Evolutionary conservation across 2,797 vertebrate genomes (phyloP).

Genomic region (Myotis pilosus): DNA sequence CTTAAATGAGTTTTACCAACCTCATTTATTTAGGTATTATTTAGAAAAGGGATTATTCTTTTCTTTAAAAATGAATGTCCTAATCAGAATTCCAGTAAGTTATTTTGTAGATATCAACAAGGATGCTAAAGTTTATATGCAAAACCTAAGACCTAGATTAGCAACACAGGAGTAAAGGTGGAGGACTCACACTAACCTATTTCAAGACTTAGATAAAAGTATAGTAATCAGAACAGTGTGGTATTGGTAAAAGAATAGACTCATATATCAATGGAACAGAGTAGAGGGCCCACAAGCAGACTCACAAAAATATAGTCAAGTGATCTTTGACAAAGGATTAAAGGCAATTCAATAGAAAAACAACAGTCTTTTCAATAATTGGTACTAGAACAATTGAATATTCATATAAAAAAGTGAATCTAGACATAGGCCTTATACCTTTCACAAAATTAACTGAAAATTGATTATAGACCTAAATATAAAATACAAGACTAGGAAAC

Average conservation of each 20-base stretch:
- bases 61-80: not conserved
- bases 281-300: not conserved
- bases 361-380: not conserved
- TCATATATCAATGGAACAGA: not conserved
- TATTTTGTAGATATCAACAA: not conserved
- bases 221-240: not conserved
- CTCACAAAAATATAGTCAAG: not conserved
- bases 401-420: not conserved
- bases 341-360: not conserved
- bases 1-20: slow-evolving; percentile 4
- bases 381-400: not conserved
- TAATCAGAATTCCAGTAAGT: not conserved
- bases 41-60: slow-evolving; percentile 18
- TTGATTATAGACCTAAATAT: not conserved
- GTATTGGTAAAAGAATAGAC: not conserved
- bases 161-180: not conserved
- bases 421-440: not conserved
- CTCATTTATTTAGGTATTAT: not conserved
- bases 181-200: not conserved
- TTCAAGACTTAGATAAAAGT: not conserved
- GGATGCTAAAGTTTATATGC: not conserved
- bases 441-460: slow-evolving; percentile 1
- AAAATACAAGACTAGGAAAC: not conserved
- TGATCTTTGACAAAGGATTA: not conserved
- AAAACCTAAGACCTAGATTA: not conserved